These are phyloP conservation scores for Falco novaeseelandiae DNA, from an alignment of 2,797 vertebrate genomes.

Conservation along the genomic window DNA sequence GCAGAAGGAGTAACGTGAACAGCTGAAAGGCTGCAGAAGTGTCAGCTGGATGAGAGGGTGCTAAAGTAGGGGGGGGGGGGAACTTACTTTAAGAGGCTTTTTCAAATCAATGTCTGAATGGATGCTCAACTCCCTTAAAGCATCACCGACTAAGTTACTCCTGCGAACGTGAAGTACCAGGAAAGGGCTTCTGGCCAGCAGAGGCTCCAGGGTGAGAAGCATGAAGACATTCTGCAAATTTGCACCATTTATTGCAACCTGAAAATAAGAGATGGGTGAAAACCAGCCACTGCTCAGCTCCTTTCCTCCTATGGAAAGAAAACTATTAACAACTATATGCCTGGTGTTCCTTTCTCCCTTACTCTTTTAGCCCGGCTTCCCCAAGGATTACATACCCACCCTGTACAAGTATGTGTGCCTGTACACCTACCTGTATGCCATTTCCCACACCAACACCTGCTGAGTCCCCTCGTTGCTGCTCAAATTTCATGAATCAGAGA, in stretches of 20 bases:
- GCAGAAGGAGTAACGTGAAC: not conserved
- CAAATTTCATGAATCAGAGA: not conserved
- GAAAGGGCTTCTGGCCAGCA: constrained; percentile 94
- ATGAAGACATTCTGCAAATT: constrained; percentile 97
- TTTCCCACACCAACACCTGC: not conserved
- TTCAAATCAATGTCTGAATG: constrained; percentile 96
- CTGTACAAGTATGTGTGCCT: not conserved
- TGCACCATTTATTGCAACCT: constrained; percentile 96
- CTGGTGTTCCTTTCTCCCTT: not conserved
- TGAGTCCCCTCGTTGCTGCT: not conserved
- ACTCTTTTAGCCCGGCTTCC: not conserved
- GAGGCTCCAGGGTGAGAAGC: constrained; percentile 95
- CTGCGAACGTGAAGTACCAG: constrained; percentile 94
- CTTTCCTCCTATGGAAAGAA: not conserved
- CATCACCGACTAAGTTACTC: constrained; percentile 92
- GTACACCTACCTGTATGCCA: no score
- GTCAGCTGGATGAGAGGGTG: not conserved
- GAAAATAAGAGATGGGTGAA: not conserved
- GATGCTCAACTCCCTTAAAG: constrained; percentile 92
- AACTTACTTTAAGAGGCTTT: constrained; percentile 93
- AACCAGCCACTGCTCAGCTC: not conserved
- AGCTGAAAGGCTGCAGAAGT: not conserved
- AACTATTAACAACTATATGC: not conserved
- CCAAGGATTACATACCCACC: not conserved
- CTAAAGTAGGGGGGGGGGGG: not conserved